Evolutionary conservation across 2,888 invertebrate species (phyloP), one percentile per base, ranked within the genome.

Genomic region (Caenorhabditis sinica): DNA sequence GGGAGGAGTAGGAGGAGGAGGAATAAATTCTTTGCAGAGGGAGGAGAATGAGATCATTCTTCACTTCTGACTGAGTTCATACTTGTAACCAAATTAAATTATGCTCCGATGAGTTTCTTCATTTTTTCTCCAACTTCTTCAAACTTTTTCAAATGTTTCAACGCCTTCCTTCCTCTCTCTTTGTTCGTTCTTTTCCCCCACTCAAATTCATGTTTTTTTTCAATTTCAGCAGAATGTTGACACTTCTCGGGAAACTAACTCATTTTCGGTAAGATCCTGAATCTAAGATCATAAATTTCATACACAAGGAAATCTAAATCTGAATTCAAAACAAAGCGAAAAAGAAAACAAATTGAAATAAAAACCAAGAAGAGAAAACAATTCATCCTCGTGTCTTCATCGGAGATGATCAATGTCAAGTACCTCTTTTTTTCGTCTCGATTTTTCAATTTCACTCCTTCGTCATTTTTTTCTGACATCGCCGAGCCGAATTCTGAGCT

Each of bases 341-440:
- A 36, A 1, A 71, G 28, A 43, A 72, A 72, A 72, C 43, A 45
- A 60, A 45, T 71, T 53, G 17, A 66, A 49, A 49, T 9, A 17
- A 15, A 69, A 53, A 53, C 13, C 53, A 23, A n/a, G 30, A 56
- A 43, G 11, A 43, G 17, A 58, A 73, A 63, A 73, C 60, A 72
- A 60, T 60, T 72, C n/a, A 25, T 65, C 43, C 20, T 65, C 20
- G 25, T 30, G 45, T 65, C 28, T 43, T 60, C n/a, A n/a, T n/a
- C n/a, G n/a, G 30, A 72, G 61, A 25, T 66, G 75, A 66, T 61
- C 65, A 66, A 8, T 65, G 75, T 75, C 75, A 75, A 75, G 75
- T 75, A 51, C 63, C 75, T 43, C 75, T 28, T 43, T 65, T 56
- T 33, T 4, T 9, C 61, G 23, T 6, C 6, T 15, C 53, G 23